These are phyloP conservation scores for Papilio polytes DNA, from an alignment of 1,140 invertebrate species.

Conservation along the genomic window DNA sequence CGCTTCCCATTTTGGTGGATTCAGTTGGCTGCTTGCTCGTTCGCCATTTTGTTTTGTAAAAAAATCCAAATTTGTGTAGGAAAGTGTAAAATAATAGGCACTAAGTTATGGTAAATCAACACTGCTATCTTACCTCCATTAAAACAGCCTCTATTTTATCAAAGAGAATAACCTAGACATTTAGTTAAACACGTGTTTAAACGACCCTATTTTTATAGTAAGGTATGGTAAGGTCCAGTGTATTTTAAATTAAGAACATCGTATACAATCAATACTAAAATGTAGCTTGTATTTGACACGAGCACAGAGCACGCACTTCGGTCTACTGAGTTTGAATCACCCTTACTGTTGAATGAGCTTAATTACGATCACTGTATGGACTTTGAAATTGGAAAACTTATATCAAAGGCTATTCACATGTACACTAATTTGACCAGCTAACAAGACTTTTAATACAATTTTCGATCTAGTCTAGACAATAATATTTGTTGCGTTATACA, in stretches of 20 bases:
- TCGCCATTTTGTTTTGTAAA: no score
- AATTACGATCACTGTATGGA: constrained; percentile 12
- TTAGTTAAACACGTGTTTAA: no score
- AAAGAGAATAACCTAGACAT: no score
- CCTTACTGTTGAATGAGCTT: background rate
- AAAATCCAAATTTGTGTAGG: no score
- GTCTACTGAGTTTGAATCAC: background rate
- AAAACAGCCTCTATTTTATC: no score
- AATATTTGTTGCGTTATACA: background rate
- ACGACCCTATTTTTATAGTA: no score
- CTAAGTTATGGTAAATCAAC: no score
- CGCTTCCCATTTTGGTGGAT: no score
- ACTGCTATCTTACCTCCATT: no score
- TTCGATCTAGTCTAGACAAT: background rate
- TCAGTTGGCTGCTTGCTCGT: no score
- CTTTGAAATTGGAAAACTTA: constrained; percentile 23
- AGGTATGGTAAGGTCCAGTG: no score
- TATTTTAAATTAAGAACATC: background rate
- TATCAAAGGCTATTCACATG: background rate
- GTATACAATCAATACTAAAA: constrained; percentile 17
- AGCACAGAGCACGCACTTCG: background rate
- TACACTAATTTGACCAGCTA: background rate
- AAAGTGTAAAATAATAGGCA: no score
- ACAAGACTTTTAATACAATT: background rate
- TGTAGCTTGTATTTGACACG: constrained; percentile 6